A percentile compares a stretch with the other conserved stretches of the same genome.
phyloP scores from a whole-genome alignment of 2,113 vertebrate genomes.

The Podiceps cristatus region DNA sequence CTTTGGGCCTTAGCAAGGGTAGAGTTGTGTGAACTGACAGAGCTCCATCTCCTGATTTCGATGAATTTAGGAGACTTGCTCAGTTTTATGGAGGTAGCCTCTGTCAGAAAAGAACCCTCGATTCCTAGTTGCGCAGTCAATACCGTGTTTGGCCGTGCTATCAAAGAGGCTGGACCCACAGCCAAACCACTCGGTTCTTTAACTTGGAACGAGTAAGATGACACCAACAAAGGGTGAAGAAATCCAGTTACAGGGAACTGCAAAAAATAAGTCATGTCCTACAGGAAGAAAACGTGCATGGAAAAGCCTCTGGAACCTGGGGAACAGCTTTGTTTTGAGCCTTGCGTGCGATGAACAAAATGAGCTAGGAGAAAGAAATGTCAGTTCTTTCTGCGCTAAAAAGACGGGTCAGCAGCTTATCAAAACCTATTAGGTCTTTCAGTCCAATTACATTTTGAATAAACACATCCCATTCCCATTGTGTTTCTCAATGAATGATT shows the following conservation, averaged over 20 bases:
- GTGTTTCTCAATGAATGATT: slow-evolving; percentile 40
- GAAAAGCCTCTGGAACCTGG: background rate
- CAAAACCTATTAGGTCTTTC: slow-evolving; percentile 35
- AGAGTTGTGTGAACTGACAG: background rate
- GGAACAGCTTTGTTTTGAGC: background rate
- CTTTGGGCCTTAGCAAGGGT: background rate
- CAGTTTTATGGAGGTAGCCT: background rate
- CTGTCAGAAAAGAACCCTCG: background rate
- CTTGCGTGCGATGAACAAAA: background rate
- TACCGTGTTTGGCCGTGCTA: fast-evolving
- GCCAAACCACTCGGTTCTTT: fast-evolving
- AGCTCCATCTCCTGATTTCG: background rate
- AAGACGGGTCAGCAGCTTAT: slow-evolving; percentile 40
- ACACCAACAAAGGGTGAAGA: background rate
- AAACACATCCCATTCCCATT: background rate
- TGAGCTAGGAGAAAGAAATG: slow-evolving; percentile 15
- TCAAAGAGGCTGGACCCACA: fast-evolving
- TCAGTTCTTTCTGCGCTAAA: slow-evolving; percentile 6
- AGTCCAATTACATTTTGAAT: slow-evolving; percentile 34
- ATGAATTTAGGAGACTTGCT: background rate
- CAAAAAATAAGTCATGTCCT: background rate
- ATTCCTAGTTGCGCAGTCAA: background rate
- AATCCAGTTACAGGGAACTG: background rate
- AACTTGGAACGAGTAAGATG: background rate
- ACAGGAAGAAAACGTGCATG: background rate